These are phyloP conservation scores for Phortica variegata DNA, from an alignment of 1,140 invertebrate species.

Conservation along the genomic window DNA sequence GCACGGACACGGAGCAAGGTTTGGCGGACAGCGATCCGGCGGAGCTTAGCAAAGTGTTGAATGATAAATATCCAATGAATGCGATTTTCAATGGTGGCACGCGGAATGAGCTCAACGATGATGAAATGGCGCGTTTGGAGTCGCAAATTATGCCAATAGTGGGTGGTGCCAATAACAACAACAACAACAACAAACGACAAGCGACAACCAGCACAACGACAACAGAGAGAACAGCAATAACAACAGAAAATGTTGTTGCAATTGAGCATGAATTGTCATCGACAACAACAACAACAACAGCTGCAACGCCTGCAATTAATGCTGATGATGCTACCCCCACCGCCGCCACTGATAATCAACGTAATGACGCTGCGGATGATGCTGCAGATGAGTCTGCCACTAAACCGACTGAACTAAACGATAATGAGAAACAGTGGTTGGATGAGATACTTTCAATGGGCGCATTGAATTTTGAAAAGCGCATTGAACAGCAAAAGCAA, in stretches of 20 bases:
- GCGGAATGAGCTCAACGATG: slow-evolving; percentile 42
- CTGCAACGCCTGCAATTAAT: slow-evolving; percentile 35
- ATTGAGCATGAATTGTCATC: too few species aligned
- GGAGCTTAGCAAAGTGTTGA: slow-evolving; percentile 23
- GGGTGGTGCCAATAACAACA: not conserved
- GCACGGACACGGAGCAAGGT: slow-evolving; percentile 29
- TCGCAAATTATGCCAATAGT: slow-evolving; percentile 38
- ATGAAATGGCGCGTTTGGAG: slow-evolving; percentile 45
- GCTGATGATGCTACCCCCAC: slow-evolving; percentile 34
- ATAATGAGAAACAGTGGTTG: slow-evolving; percentile 53
- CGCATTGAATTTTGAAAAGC: slow-evolving; percentile 48
- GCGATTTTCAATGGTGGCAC: slow-evolving; percentile 48
- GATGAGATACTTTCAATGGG: slow-evolving; percentile 52
- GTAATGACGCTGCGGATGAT: slow-evolving; percentile 5
- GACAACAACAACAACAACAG: slow-evolving; percentile 2
- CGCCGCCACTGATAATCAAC: not conserved
- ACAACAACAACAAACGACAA: slow-evolving; percentile 22
- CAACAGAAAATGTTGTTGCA: slow-evolving; percentile 2
- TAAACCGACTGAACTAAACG: slow-evolving; percentile 37
- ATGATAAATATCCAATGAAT: slow-evolving; percentile 51
- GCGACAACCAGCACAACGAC: slow-evolving; percentile 15
- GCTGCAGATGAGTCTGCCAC: slow-evolving; percentile 8
- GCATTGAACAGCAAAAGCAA: slow-evolving; percentile 20
- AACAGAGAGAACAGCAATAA: slow-evolving; percentile 3
- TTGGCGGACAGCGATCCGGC: slow-evolving; percentile 22